A percentile compares a stretch with the other conserved stretches of the same genome.
Evolutionary conservation across 2,797 vertebrate species (phyloP).

Genomic region (Sebastes wilsoni): DNA sequence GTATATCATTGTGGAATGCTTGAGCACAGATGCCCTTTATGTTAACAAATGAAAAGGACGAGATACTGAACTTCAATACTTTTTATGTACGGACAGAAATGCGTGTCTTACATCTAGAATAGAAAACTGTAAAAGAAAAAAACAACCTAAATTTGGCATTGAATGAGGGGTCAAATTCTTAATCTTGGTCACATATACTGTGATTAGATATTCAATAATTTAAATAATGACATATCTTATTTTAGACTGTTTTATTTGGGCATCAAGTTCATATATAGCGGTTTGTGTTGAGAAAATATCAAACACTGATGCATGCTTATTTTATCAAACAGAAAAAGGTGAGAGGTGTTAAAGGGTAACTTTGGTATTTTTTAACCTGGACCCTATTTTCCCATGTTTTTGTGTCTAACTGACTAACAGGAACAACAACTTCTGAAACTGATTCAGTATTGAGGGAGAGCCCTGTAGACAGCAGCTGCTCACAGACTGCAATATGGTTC

Average conservation of each 20-base stretch:
- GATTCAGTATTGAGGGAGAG: no score
- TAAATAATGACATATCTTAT: neutral
- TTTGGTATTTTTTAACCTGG: no score
- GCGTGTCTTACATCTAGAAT: neutral
- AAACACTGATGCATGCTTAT: neutral
- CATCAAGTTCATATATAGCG: neutral
- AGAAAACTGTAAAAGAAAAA: neutral
- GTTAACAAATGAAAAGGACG: neutral
- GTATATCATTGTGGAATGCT: neutral
- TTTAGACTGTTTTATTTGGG: neutral
- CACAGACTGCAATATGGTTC: no score
- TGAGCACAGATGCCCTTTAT: neutral
- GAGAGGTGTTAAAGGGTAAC: no score
- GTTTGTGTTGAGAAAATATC: neutral
- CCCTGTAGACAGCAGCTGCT: no score
- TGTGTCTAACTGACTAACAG: no score
- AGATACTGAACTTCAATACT: neutral
- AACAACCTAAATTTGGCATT: neutral
- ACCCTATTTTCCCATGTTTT: no score
- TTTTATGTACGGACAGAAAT: neutral
- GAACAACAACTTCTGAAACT: no score
- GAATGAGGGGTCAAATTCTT: neutral
- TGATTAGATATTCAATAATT: neutral
- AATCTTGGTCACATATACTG: neutral
- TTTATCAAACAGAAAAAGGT: neutral